Evolutionary conservation across 2,888 invertebrate genomes (phyloP).

Genomic region (Diplolepis rosae): DNA sequence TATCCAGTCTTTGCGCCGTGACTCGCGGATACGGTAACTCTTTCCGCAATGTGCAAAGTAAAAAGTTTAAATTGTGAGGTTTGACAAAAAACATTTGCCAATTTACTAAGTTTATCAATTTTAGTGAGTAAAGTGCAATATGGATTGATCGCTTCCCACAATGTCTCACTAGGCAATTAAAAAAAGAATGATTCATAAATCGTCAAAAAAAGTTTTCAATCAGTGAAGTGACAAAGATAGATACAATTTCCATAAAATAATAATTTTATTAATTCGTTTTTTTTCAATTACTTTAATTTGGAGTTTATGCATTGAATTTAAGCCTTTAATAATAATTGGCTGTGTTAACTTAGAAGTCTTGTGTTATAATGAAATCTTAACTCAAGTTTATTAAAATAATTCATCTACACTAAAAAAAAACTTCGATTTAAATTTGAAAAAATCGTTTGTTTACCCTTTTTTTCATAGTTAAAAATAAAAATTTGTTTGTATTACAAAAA

Average conservation of each 20-base stretch:
- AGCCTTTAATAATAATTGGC: too few species aligned
- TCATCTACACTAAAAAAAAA: too few species aligned
- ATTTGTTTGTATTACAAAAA: too few species aligned
- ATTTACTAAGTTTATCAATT: not conserved
- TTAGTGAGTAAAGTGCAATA: not conserved
- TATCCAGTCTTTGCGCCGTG: conserved; percentile 25
- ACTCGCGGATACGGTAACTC: conserved; percentile 20
- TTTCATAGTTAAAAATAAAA: too few species aligned
- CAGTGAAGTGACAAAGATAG: not conserved
- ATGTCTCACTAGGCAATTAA: not conserved
- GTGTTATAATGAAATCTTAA: too few species aligned
- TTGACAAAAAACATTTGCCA: not conserved
- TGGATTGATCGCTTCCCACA: conserved; percentile 8
- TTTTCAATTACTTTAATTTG: too few species aligned
- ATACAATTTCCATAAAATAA: not conserved
- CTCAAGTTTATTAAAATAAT: too few species aligned
- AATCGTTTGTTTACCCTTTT: too few species aligned
- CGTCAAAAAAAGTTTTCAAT: not conserved
- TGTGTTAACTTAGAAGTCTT: too few species aligned
- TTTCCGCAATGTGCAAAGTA: conserved; percentile 14
- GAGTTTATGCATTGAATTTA: too few species aligned
- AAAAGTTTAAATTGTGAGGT: not conserved
- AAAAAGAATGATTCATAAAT: not conserved
- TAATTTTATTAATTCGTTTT: too few species aligned
- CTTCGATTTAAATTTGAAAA: too few species aligned